Evolutionary conservation across 1,140 invertebrate species (phyloP), one percentile per base, ranked within the genome.

Genomic region (Pogonomyrmex barbatus): DNA sequence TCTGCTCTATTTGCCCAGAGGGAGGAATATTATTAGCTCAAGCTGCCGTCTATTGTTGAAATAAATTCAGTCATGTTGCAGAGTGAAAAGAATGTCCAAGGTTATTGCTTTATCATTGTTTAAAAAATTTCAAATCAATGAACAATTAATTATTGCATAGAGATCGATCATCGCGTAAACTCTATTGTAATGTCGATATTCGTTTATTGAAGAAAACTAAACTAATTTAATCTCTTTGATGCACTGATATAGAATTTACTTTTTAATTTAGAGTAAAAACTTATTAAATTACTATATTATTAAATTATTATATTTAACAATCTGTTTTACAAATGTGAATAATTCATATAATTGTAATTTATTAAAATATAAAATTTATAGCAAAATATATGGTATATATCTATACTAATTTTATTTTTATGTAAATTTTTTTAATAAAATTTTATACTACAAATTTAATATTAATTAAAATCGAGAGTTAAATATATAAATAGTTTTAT

Each of bases 11-110:
- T 89, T 81, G 75, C 87, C 85, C 77, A 82, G 67, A 91, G 89
- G 91, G 85, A 91, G 92, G 90, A 93, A 94, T 94, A 93, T 94
- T 94, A 94, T 94, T 94, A 94, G 93, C 90, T 93, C 92, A 92
- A 94, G 90, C 91, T 93, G 93, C 92, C 75, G 88, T 89, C 89
- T 93, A 94, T 94, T 93, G 93, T 94, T 90, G 91, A 89, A 92
- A 93, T 92, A 93, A 94, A 90, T 88, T 92, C 86, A 70, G 79
- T 85, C 86, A 54, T 68, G 56, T 58, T 86, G 58, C 42, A 14
- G 47, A 6, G n/a, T 68, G 60, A 39, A 10, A 9, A 52, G 9
- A 4, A 39, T 67, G 36, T 70, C 63, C 36, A 30, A 81, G 33
- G 33, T 67, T 68, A 8, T 67, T 67, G 76, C 45, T 68, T 33